phyloP scores from a whole-genome alignment of 2,888 invertebrate species.

The Erynnis tages region DNA sequence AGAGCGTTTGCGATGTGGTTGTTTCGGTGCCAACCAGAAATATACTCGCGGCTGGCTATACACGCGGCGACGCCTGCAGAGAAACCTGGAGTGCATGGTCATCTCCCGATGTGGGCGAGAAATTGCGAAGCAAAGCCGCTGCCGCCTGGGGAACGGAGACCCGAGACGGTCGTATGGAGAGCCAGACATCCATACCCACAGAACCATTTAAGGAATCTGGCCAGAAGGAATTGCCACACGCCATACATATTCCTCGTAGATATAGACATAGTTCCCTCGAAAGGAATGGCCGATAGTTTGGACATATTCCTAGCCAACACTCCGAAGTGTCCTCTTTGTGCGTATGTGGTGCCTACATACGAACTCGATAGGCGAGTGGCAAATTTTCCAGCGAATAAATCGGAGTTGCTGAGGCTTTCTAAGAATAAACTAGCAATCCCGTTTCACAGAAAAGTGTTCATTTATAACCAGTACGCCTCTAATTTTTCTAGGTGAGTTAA shows the following conservation, averaged over 20 bases:
- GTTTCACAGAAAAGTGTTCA: slow-evolving; percentile 95
- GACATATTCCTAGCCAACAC: slow-evolving; percentile 84
- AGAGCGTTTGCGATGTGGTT: slow-evolving; percentile 89
- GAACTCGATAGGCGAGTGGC: slow-evolving; percentile 89
- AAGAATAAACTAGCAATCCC: slow-evolving; percentile 91
- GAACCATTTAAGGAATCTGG: slow-evolving; percentile 93
- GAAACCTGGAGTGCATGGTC: slow-evolving; percentile 83
- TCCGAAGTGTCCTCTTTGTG: slow-evolving; percentile 85
- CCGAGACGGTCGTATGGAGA: slow-evolving; percentile 87
- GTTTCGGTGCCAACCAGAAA: slow-evolving; percentile 86
- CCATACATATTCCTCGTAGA: slow-evolving; percentile 92
- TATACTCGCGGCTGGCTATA: slow-evolving; percentile 87
- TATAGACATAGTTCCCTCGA: slow-evolving; percentile 92
- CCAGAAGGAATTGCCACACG: slow-evolving; percentile 91
- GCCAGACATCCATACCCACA: slow-evolving; percentile 91
- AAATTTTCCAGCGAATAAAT: slow-evolving; percentile 90
- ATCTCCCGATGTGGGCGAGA: slow-evolving; percentile 78
- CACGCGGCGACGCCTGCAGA: slow-evolving; percentile 88
- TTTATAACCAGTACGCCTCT: slow-evolving; percentile 95
- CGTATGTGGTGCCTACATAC: slow-evolving; percentile 95
- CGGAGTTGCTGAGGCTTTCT: slow-evolving; percentile 87
- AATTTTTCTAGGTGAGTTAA: slow-evolving; percentile 89
- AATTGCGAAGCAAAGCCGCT: slow-evolving; percentile 87
- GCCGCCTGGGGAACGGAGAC: slow-evolving; percentile 81
- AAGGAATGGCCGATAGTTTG: slow-evolving; percentile 85